phyloP scores from a whole-genome alignment of 2,113 vertebrate species.

The Sphyrna mokarran region DNA sequence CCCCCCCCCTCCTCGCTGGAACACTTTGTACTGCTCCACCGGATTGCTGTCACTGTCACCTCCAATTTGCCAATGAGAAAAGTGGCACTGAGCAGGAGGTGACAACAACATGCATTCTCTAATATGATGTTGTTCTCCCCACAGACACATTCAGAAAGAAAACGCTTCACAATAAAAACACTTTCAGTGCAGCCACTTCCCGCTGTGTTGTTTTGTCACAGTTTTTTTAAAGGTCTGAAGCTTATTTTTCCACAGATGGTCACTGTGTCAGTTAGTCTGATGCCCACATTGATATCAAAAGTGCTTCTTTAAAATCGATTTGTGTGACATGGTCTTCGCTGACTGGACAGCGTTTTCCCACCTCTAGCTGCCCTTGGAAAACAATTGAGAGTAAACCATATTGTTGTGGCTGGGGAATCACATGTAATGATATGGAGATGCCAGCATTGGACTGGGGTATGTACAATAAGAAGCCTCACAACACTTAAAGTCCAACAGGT shows the following conservation, averaged over 20 bases:
- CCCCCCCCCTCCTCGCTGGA: neutral
- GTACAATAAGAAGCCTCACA: no score
- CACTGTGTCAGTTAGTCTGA: neutral
- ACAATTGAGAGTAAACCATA: no score
- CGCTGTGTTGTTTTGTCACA: neutral
- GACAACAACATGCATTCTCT: slow-evolving; percentile 32
- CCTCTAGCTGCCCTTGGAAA: no score
- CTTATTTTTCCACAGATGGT: neutral
- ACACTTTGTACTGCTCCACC: slow-evolving; percentile 21
- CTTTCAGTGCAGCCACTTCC: neutral
- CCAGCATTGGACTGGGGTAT: no score
- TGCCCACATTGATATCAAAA: neutral
- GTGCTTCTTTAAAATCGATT: neutral
- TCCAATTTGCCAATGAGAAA: neutral
- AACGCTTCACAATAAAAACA: neutral
- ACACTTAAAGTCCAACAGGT: no score
- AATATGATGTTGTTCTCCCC: slow-evolving; percentile 34
- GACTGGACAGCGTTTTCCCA: no score
- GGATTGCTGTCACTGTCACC: slow-evolving; percentile 19
- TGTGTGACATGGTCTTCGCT: no score
- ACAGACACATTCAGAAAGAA: neutral
- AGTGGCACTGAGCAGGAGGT: slow-evolving; percentile 28
- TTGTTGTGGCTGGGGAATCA: no score
- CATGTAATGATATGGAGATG: no score
- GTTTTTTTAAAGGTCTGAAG: neutral